phyloP scores from a whole-genome alignment of 37 sponge, comb jelly and placozoan genomes.

The Geodia barretti region DNA sequence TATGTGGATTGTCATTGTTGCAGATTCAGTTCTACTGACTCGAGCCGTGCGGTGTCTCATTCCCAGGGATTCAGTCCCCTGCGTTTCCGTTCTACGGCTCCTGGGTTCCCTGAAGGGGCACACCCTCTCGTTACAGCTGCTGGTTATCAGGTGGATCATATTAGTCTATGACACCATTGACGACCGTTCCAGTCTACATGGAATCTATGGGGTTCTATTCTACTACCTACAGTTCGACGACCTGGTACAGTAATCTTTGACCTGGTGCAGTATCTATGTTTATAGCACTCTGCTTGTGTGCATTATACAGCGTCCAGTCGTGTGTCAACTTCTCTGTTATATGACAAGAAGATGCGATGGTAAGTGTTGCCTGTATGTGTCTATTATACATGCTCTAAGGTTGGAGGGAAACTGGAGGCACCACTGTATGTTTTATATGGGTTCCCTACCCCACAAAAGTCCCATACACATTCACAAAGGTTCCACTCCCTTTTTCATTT shows the following conservation, averaged over 20 bases:
- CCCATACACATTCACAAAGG: too few species aligned
- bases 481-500: too few species aligned
- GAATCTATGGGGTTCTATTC: conserved; percentile 33
- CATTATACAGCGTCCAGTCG: conserved; percentile 23
- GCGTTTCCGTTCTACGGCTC: conserved; percentile 4
- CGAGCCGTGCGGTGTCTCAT: conserved; percentile 33
- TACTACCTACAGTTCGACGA: conserved; percentile 26
- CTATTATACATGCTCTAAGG: too few species aligned
- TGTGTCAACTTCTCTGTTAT: conserved; percentile 59
- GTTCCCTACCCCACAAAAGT: too few species aligned
- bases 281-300: neutral
- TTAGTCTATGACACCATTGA: conserved; percentile 50
- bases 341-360: conserved; percentile 48
- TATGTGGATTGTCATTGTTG: too few species aligned
- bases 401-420: too few species aligned
- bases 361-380: too few species aligned
- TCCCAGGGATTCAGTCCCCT: conserved; percentile 42
- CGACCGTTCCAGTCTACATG: conserved; percentile 3
- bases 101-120: conserved; percentile 29
- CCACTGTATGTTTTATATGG: too few species aligned
- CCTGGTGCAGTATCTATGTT: neutral
- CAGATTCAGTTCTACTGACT: neutral
- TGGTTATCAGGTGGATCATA: conserved; percentile 48
- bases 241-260: conserved; percentile 6
- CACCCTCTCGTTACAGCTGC: conserved; percentile 11